phyloP scores from a whole-genome alignment of 2,797 vertebrate species.

The Tympanoctomys barrerae region DNA sequence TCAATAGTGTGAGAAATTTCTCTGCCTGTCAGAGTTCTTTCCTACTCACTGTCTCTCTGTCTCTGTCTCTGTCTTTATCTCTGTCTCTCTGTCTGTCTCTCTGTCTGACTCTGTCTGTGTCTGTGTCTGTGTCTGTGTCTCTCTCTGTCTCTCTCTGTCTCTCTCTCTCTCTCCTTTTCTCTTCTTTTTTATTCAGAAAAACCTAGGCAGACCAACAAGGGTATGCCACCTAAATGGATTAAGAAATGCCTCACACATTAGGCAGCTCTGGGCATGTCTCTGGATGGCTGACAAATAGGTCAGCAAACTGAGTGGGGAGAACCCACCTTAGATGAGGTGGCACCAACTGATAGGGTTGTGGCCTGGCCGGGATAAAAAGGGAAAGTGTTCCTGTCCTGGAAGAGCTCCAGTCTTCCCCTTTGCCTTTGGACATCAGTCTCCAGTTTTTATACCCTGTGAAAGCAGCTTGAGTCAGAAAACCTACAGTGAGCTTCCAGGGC shows the following conservation, averaged over 20 bases:
- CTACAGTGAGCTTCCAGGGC: neutral
- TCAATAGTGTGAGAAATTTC: neutral
- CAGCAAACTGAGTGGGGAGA: too few species aligned
- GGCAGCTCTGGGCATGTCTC: neutral
- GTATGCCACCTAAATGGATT: neutral
- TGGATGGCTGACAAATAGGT: neutral
- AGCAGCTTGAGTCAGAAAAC: neutral
- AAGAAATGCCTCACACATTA: neutral
- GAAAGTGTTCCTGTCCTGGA: too few species aligned
- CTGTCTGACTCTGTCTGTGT: neutral
- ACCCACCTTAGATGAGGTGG: too few species aligned
- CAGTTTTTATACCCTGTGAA: neutral
- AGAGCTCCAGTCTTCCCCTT: too few species aligned
- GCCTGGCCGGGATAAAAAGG: too few species aligned
- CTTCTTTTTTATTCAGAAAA: too few species aligned
- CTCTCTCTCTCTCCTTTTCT: too few species aligned
- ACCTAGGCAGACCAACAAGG: neutral
- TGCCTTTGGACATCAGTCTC: neutral
- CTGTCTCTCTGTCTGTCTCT: too few species aligned
- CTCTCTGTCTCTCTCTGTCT: too few species aligned
- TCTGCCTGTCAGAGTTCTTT: neutral
- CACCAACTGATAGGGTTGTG: too few species aligned
- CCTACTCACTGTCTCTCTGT: neutral
- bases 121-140: neutral
- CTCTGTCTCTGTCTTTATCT: too few species aligned